Base-by-base conservation (phyloP, 2,888 invertebrate genomes). In the Serrognathus titanus region DNA sequence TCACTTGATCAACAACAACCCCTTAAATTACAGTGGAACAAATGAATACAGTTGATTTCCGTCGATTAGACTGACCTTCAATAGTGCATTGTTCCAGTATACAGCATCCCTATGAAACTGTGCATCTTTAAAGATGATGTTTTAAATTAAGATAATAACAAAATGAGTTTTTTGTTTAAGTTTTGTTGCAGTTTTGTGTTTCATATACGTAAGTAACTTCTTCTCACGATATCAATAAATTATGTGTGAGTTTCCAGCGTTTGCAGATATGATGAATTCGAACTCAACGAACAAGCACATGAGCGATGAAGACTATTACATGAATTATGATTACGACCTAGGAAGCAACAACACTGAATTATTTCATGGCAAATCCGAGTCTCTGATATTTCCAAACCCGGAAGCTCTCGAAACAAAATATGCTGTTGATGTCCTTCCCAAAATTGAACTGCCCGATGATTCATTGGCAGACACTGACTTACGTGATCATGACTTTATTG, bases 401-500 rank as follows among this genome's bases (percentile, higher is more conserved):
- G 75, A 74, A 58, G 66, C 59, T 46, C 60, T 74, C 36, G 72
- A 74, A 53, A 63, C 73, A 1, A 72, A 71, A 66, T 71, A 73
- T 75, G 80, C 65, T 69, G 72, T 71, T 71, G 82, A 75, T 65
- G 79, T 82, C 8, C 63, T 77, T 4, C 72, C 78, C 2, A 82
- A 84, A 48, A 71, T 82, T 2, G 83, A 83, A 43, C 64, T 86
- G 3, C 85, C 85, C 0, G 85, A 85, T 58, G 84, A 85, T 67
- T 84, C 85, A 0, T 70, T 86, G 39, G 85, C 85, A 0, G 86
- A 86, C 66, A 81, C 82, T 0, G 87, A 87, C 70, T 75, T 88
- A 3, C 83, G 83, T 63, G 87, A 87, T 62, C 86, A 87, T 66
- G 86, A 87, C 65, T 83, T 86, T 40, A 89, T 89, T 51, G 88